Evolutionary conservation across 1,140 invertebrate species (phyloP), one percentile per base, ranked within the genome.

Genomic region (Diachasma alloeum): DNA sequence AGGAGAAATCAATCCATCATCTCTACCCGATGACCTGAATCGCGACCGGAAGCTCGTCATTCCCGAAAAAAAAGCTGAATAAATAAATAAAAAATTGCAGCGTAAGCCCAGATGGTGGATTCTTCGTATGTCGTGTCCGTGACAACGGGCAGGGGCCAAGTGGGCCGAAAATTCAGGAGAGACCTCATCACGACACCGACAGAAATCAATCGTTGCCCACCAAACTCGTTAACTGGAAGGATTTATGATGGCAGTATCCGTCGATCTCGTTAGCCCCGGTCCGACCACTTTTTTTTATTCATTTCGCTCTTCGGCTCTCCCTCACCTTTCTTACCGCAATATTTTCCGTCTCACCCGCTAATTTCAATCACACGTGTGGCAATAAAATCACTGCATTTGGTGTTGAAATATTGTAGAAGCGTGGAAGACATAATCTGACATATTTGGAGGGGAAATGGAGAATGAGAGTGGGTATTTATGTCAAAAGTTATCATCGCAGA

Each of bases 131-230:
- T 63, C 24, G 59, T 26, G 19, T 63, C 24, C n/a, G 53, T 59
- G 24, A 63, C 15, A 59, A 59, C 31, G 2, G 31, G 44, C 10
- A 11, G 4, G 8, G 59, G 6, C 24, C 8, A 63, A 31, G 19
- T 26, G 22, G 24, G 19, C 59, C 59, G 59, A 63, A 63, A 26
- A 24, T 63, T 63, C 59, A 63, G 24, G 59, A 63, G 59, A 63
- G 26, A 63, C 24, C 59, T 63, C 59, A 63, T 63, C 59, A 63
- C 59, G 15, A 63, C 59, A 63, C 24, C 59, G 59, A 15, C 59
- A 63, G 24, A 63, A 63, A 63, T 63, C 59, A 63, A 63, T 63
- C 59, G 59, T 24, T 63, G 24, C 59, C 59, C 59, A 26, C 59
- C 59, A 4, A 63, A 63, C 59, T 63, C 59, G 59, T 63, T 63